Percentiles rank a stretch among this genome's conserved stretches.
phyloP scores from a whole-genome alignment of 2,888 invertebrate species.

The Cephus rjabovi region DNA sequence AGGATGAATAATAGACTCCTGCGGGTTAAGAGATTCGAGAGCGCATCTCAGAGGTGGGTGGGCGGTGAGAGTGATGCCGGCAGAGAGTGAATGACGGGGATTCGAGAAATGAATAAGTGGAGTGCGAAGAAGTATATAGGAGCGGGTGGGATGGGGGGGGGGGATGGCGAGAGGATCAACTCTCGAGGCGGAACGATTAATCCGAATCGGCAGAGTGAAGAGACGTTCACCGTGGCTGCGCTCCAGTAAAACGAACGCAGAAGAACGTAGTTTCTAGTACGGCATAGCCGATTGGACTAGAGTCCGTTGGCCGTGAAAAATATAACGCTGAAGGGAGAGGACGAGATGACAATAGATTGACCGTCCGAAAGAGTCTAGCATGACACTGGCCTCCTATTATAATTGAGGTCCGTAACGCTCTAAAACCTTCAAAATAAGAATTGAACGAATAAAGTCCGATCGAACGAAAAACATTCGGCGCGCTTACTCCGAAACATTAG shows the following conservation, averaged over 20 bases:
- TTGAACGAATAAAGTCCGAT: slow-evolving; percentile 28
- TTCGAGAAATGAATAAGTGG: background rate
- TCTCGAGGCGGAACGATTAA: background rate
- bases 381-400: slow-evolving; percentile 20
- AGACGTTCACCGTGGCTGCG: slow-evolving; percentile 22
- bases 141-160: too few species aligned
- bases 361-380: slow-evolving; percentile 9
- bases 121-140: background rate
- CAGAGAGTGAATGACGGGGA: background rate
- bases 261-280: slow-evolving; percentile 30
- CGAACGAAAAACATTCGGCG: background rate
- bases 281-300: background rate
- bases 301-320: background rate
- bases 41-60: too few species aligned
- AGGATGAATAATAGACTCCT: too few species aligned
- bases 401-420: slow-evolving; percentile 53
- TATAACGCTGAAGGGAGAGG: background rate
- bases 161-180: background rate
- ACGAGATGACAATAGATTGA: slow-evolving; percentile 1
- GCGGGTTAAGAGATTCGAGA: too few species aligned
- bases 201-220: background rate
- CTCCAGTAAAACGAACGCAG: slow-evolving; percentile 43
- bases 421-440: slow-evolving; percentile 52
- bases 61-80: too few species aligned
- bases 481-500: too few species aligned